Evolutionary conservation across 2,113 vertebrate genomes (phyloP), one percentile per base, ranked within the genome.

Genomic region (Paramisgurnus dabryanus): DNA sequence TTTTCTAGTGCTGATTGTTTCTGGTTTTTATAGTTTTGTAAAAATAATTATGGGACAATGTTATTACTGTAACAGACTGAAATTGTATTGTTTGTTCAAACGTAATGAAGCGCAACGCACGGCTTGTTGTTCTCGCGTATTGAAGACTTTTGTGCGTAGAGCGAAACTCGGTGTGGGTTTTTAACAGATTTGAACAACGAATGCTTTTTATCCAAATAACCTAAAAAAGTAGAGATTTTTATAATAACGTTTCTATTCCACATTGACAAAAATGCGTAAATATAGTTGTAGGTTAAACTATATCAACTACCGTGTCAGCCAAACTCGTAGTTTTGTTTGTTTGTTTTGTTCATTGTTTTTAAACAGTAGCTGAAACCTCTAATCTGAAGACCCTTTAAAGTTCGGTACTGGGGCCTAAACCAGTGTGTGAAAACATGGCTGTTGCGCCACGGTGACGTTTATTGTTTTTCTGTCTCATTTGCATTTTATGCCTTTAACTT

Each of bases 401-500:
- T 71, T 40, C 13, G n/a, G 13, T n/a, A n/a, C 6, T 40, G n/a
- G 6, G 55, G 17, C n/a, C 1, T 73, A 45, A 60, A 73, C 2
- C 17, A 13, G n/a, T 60, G 4, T 60, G 22, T 34, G 9, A 18
- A 57, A 45, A 43, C n/a, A 40, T 41, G 1, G 4, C 6, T 67
- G 41, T 41, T 7, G 41, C 12, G 43, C 39, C 27, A 53, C 27
- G 34, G 39, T 0, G 15, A 11, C 45, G 27, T 55, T 80, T 7
- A 68, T 64, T 69, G 68, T 78, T 78, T 80, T 84, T 74, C 79
- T 11, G 22, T 4, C 15, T 45, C 15, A 63, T 81, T 43, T 74
- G 55, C 55, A 73, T 77, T 81, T 60, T 70, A 55, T 50, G 43
- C 27, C 47, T 43, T 61, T 41, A 22, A 11, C 58, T 2, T 45